phyloP scores from a whole-genome alignment of 2,113 vertebrate species.

The Sardina pilchardus region DNA sequence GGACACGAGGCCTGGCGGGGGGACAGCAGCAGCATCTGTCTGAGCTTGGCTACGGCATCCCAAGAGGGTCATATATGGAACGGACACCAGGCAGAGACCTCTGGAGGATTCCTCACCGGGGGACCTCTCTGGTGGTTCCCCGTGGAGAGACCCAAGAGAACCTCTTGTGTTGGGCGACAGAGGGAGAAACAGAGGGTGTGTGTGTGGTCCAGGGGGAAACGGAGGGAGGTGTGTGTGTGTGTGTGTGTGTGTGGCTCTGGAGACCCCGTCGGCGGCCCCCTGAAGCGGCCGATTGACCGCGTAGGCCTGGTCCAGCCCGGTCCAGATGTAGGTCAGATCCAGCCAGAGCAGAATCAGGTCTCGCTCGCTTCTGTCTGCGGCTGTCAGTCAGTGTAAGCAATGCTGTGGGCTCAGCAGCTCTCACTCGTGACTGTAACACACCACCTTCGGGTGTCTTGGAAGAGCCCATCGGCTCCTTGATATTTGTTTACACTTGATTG shows the following conservation, averaged over 20 bases:
- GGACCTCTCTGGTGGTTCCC: neutral
- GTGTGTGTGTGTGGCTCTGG: neutral
- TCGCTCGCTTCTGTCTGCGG: no score
- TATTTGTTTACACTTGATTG: no score
- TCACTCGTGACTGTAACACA: no score
- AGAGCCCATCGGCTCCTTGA: no score
- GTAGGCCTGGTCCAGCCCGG: no score
- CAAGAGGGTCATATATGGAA: neutral
- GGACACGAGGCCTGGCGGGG: conserved; percentile 3
- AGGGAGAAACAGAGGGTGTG: neutral
- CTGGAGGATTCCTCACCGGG: neutral
- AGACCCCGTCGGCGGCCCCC: neutral
- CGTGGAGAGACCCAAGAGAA: neutral
- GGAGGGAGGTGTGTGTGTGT: neutral
- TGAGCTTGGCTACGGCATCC: neutral
- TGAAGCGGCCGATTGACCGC: no score
- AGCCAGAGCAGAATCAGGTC: no score
- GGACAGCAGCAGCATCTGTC: neutral
- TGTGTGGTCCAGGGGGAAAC: neutral
- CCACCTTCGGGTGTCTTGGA: no score
- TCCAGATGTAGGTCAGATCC: no score
- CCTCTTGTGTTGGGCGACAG: no score
- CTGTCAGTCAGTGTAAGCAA: no score
- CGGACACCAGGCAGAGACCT: conserved; percentile 14
- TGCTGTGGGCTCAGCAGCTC: no score